Evolutionary conservation across 1,140 invertebrate genomes (phyloP).

Genomic region (Aphelenchoides fujianensis): DNA sequence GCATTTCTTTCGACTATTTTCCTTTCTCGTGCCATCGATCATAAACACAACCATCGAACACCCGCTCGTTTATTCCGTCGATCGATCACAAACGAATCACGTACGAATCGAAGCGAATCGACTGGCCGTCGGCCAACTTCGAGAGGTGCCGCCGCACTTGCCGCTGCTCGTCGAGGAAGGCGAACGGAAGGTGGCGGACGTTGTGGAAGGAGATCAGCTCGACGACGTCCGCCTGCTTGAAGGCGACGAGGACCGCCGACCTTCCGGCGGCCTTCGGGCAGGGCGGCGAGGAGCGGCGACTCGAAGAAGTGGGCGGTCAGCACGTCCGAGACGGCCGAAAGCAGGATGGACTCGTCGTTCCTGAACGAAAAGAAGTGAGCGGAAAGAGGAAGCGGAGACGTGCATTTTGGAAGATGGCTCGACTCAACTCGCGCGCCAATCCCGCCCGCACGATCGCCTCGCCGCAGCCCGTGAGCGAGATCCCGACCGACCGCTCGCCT

Average conservation of each 20-base stretch:
- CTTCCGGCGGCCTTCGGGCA: conserved; percentile 26
- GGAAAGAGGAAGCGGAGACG: conserved; percentile 3
- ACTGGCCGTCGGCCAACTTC: not conserved
- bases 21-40: not conserved
- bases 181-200: conserved; percentile 39
- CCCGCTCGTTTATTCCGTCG: no score
- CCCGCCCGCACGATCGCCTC: conserved; percentile 38
- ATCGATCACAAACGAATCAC: not conserved
- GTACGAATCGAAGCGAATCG: not conserved
- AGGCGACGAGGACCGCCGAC: conserved; percentile 33
- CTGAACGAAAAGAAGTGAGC: conserved; percentile 2
- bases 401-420: conserved; percentile 18
- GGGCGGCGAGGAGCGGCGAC: conserved; percentile 21
- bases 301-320: conserved; percentile 12
- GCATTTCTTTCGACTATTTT: not conserved
- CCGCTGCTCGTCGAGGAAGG: conserved; percentile 28
- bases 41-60: not conserved
- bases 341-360: not conserved
- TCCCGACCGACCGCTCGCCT: conserved; percentile 17
- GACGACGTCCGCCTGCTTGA: not conserved
- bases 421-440: conserved; percentile 38
- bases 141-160: conserved; percentile 23
- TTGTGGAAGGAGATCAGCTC: conserved; percentile 45
- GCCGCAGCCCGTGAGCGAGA: conserved; percentile 49
- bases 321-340: not conserved